Evolutionary conservation across 2,797 vertebrate species (phyloP).

Genomic region (Anomalospiza imberbis): DNA sequence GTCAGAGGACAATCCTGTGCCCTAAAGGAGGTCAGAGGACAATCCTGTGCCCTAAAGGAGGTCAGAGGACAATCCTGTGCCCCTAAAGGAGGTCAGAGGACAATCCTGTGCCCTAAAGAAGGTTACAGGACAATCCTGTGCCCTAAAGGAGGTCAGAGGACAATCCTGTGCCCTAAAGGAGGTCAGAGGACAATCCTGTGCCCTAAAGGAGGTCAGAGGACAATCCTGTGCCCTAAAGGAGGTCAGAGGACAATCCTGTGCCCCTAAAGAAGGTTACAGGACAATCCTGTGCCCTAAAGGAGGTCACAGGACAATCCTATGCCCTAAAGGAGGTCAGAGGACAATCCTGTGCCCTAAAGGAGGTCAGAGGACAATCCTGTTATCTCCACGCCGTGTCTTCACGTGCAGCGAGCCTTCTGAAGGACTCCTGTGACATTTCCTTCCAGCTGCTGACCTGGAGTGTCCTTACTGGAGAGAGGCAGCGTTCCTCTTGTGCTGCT

Average conservation of each 20-base stretch:
- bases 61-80: neutral
- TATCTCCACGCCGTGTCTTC: neutral
- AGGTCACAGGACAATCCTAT: no score
- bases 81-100: no score
- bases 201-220: no score
- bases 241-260: no score
- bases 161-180: no score
- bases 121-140: neutral
- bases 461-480: neutral
- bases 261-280: no score
- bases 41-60: neutral
- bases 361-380: constrained; percentile 5
- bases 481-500: fast-evolving
- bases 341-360: neutral
- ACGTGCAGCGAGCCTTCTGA: neutral
- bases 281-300: no score
- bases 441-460: neutral
- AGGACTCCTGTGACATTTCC: neutral
- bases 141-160: no score
- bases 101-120: no score
- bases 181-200: no score
- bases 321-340: neutral
- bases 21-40: no score
- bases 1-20: neutral
- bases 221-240: no score